These are phyloP conservation scores for Neoaliturus tenellus DNA, from an alignment of 2,888 invertebrate genomes.

Conservation along the genomic window DNA sequence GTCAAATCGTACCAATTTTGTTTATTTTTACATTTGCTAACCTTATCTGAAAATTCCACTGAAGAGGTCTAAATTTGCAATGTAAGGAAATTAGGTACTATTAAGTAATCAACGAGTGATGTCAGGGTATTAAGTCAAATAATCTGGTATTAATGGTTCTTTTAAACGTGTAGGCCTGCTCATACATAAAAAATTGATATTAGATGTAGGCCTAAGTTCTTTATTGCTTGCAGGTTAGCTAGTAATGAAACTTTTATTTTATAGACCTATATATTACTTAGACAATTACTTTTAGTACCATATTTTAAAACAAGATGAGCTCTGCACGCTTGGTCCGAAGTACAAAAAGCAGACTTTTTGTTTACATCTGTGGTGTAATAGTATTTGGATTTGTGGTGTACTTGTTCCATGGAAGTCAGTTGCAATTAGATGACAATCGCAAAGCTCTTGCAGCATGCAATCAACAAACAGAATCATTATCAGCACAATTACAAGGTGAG, in stretches of 20 bases:
- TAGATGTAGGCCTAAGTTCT: too few species aligned
- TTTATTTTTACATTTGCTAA: too few species aligned
- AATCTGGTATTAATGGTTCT: too few species aligned
- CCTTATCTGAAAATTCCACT: too few species aligned
- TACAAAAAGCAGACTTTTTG: slow-evolving; percentile 76
- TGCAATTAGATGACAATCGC: slow-evolving; percentile 76
- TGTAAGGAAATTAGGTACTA: too few species aligned
- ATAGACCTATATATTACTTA: not conserved
- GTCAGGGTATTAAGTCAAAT: too few species aligned
- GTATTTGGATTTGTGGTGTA: slow-evolving; percentile 76
- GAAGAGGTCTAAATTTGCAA: too few species aligned
- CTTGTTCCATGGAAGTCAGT: slow-evolving; percentile 77
- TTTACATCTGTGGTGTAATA: slow-evolving; percentile 74
- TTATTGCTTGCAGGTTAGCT: not conserved
- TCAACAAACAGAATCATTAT: slow-evolving; percentile 77
- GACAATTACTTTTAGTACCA: too few species aligned
- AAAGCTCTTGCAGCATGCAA: slow-evolving; percentile 75
- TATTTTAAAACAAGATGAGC: slow-evolving; percentile 70
- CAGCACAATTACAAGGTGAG: slow-evolving; percentile 77
- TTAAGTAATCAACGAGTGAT: too few species aligned
- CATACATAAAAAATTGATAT: too few species aligned
- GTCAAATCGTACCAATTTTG: too few species aligned
- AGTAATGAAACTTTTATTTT: not conserved
- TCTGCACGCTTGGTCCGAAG: slow-evolving; percentile 77
- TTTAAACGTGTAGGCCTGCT: too few species aligned